These are phyloP conservation scores for Drosophila seguyi DNA, from an alignment of 1,140 invertebrate genomes.

Conservation along the genomic window DNA sequence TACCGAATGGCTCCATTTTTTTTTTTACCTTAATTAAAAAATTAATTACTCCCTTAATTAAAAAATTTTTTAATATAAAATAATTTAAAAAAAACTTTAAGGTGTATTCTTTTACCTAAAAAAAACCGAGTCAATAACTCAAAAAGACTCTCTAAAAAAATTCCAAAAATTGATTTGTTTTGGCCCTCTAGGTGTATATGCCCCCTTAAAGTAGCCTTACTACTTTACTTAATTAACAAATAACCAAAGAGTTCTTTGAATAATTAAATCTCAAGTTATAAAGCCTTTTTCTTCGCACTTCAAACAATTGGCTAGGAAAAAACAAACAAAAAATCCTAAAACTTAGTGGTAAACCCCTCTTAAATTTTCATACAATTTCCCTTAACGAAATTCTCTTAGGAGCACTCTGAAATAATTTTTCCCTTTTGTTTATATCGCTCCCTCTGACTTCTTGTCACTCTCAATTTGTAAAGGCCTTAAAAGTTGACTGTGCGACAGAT, in stretches of 20 bases:
- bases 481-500: slow-evolving; percentile 35
- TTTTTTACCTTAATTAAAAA: too few species aligned
- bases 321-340: background rate
- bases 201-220: too few species aligned
- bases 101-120: too few species aligned
- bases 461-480: slow-evolving; percentile 35
- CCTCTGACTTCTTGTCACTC: slow-evolving; percentile 11
- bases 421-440: background rate
- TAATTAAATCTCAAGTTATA: background rate
- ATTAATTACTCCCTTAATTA: too few species aligned
- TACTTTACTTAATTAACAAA: background rate
- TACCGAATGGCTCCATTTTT: too few species aligned
- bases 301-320: background rate
- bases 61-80: too few species aligned
- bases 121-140: too few species aligned
- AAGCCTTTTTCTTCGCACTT: background rate
- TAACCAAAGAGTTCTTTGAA: background rate
- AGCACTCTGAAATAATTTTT: background rate
- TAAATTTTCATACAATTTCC: background rate
- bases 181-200: too few species aligned
- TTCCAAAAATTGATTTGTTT: too few species aligned
- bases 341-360: background rate
- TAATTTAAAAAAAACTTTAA: too few species aligned
- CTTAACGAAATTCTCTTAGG: too few species aligned
- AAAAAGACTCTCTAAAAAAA: too few species aligned